A percentile compares a stretch with the other conserved stretches of the same genome.
Evolutionary conservation across 2,888 invertebrate species (phyloP).

Genomic region (Nebria salina): DNA sequence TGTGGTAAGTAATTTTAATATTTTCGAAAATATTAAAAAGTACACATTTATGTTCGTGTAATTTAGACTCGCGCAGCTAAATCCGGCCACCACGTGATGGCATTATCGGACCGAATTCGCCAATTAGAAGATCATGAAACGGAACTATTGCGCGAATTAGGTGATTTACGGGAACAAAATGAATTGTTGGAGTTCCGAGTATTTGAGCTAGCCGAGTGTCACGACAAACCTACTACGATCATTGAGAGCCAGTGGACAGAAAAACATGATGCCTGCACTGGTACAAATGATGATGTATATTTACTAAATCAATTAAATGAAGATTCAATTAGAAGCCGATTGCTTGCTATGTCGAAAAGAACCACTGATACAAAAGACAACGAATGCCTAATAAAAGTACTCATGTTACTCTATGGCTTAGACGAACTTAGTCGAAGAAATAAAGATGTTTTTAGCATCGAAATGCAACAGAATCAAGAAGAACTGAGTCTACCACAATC

Average conservation of each 20-base stretch:
- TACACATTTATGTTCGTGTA: not conserved
- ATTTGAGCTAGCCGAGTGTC: conserved; percentile 77
- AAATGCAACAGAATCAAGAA: conserved; percentile 68
- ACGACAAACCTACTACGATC: conserved; percentile 56
- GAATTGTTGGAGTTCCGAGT: conserved; percentile 83
- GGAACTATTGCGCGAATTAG: conserved; percentile 72
- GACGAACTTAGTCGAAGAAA: conserved; percentile 59
- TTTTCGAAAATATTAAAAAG: not conserved
- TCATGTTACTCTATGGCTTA: conserved; percentile 70
- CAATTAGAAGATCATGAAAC: conserved; percentile 66
- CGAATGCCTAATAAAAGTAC: conserved; percentile 71
- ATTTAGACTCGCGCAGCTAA: conserved; percentile 53
- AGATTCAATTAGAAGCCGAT: conserved; percentile 56
- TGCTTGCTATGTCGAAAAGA: conserved; percentile 56
- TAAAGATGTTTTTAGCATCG: conserved; percentile 65
- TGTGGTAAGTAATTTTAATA: conserved; percentile 55
- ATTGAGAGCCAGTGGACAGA: conserved; percentile 48
- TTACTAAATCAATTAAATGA: conserved; percentile 53
- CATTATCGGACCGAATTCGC: conserved; percentile 61
- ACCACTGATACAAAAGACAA: conserved; percentile 65
- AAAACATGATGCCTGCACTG: conserved; percentile 32
- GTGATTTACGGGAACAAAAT: conserved; percentile 81
- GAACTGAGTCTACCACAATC: conserved; percentile 57
- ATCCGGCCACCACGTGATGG: conserved; percentile 56
- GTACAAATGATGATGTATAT: conserved; percentile 39